Evolutionary conservation across 2,888 invertebrate species (phyloP).

Genomic region (Lordiphosa andalusiaca): DNA sequence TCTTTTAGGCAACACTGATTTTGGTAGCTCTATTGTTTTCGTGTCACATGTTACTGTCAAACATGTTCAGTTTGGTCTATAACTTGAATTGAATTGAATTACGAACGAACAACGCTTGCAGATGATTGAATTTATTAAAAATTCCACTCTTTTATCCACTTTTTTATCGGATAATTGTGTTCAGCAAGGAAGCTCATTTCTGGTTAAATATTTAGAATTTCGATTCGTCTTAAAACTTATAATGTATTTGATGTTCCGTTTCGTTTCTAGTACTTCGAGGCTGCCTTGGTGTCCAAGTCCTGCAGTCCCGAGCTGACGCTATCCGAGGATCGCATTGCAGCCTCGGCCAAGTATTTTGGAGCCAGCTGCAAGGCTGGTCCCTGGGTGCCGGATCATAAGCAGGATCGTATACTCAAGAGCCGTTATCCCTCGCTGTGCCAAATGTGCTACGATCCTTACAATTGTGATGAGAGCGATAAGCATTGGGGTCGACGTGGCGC

Average conservation of each 20-base stretch:
- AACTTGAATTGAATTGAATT: too few species aligned
- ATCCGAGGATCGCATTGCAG: constrained; percentile 88
- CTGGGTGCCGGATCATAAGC: constrained; percentile 86
- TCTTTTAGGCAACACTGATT: too few species aligned
- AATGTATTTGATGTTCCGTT: neutral
- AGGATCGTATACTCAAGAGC: constrained; percentile 85
- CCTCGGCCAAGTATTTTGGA: constrained; percentile 88
- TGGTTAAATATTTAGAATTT: too few species aligned
- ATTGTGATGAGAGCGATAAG: constrained; percentile 86
- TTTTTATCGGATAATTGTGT: too few species aligned
- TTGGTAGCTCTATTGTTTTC: too few species aligned
- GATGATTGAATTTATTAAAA: too few species aligned
- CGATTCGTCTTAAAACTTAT: too few species aligned
- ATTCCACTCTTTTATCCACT: too few species aligned
- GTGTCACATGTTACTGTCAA: too few species aligned
- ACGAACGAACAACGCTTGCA: too few species aligned
- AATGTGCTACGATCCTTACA: constrained; percentile 84
- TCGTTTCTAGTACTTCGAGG: constrained; percentile 86
- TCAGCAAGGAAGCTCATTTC: too few species aligned
- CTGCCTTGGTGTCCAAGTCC: constrained; percentile 85
- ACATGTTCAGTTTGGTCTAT: too few species aligned
- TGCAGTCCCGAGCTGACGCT: constrained; percentile 86
- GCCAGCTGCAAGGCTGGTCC: constrained; percentile 92
- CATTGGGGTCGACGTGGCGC: constrained; percentile 93
- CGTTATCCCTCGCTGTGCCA: constrained; percentile 87